Percentiles rank a stretch among this genome's conserved stretches.
Evolutionary conservation across 2,888 invertebrate species (phyloP).

Genomic region (Hyppa rectilinea): DNA sequence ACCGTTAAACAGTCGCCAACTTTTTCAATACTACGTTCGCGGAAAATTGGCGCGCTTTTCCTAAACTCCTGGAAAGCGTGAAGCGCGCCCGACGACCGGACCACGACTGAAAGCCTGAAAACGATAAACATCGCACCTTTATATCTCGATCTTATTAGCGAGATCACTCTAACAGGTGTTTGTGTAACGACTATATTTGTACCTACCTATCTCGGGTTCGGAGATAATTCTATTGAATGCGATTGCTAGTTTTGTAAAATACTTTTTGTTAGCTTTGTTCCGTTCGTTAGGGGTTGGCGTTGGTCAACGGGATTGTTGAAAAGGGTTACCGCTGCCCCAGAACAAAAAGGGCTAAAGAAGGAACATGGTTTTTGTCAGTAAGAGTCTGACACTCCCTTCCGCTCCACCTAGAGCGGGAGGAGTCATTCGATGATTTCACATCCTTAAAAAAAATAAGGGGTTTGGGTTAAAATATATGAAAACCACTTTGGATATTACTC

Average conservation of each 20-base stretch:
- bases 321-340: too few species aligned
- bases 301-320: too few species aligned
- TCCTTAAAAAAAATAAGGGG: too few species aligned
- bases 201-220: slow-evolving; percentile 14
- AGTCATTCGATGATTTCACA: too few species aligned
- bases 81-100: slow-evolving; percentile 70
- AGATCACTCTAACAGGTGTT: slow-evolving; percentile 50
- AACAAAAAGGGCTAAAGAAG: too few species aligned
- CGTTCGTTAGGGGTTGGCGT: not conserved
- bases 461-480: too few species aligned
- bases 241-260: not conserved
- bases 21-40: slow-evolving; percentile 36
- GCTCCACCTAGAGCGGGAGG: too few species aligned
- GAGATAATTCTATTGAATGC: slow-evolving; percentile 11
- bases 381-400: too few species aligned
- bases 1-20: not conserved
- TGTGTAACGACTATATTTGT: slow-evolving; percentile 19
- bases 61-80: slow-evolving; percentile 71
- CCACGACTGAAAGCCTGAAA: slow-evolving; percentile 80
- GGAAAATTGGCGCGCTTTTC: slow-evolving; percentile 68
- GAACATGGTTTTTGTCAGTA: too few species aligned
- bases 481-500: too few species aligned
- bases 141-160: slow-evolving; percentile 56
- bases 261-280: not conserved
- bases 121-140: slow-evolving; percentile 58